Evolutionary conservation across 2,797 vertebrate species (phyloP), one percentile per base, ranked within the genome.

Genomic region (Falco columbarius): DNA sequence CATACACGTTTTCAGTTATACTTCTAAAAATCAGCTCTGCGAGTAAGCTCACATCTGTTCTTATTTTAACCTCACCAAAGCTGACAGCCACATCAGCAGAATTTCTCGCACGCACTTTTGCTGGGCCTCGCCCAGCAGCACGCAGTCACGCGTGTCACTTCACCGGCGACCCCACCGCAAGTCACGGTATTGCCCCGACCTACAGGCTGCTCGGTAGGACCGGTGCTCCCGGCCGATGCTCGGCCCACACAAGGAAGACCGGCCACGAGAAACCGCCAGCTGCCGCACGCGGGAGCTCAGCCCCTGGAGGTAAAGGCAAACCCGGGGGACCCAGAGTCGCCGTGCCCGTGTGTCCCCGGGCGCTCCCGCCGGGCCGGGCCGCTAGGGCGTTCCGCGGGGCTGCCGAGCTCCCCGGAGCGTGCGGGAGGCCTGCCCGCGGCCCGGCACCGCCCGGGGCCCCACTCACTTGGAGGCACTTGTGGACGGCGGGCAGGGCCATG

Each of bases 381-480:
- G 8, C 21, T 29, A 14, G 30, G 19, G 23, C 62, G 46, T 67
- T 23, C 46, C n/a, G 29, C 30, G 7, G 29, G 19, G 20, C 34
- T 14, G 15, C 46, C 19, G 29, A 47, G 7, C 2, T 29, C 15
- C 44, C 32, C 19, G 5, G 16, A 4, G 9, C 15, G 15, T 14
- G 9, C 16, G 9, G 12, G 9, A 20, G 12, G 22, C 8, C 4
- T 9, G 32, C 23, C 73, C 58, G 36, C 18, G 12, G 26, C 27
- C 19, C 19, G 16, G 32, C 52, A 9, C 19, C 23, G 19, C 38
- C 27, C 3, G 6, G 26, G 12, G 5, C 7, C 12, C 7, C 79
- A 95, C 95, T 96, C 94, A 96, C 95, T 90, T 85, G 85, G 18
- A 93, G 30, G 51, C 94, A 95, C 52, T 21, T 85, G 67, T 95